A percentile compares a stretch with the other conserved stretches of the same genome.
Conservation (phyloP, 2,797 vertebrate species). For the Bradypodion pumilum region DNA sequence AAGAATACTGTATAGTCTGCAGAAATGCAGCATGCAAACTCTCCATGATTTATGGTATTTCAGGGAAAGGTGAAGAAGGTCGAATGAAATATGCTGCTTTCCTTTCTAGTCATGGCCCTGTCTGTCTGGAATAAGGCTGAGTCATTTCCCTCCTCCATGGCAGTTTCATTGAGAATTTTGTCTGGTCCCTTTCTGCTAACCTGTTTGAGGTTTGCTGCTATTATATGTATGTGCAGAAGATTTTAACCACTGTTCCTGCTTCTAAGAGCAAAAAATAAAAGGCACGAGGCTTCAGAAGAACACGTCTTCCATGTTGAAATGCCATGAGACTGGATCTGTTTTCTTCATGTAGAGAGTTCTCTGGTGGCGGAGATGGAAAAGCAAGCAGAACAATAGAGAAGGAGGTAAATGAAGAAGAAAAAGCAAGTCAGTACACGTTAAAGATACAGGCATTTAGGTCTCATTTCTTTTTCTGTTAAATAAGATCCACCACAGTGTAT, state of each 20-base stretch:
- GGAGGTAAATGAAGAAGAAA: background rate
- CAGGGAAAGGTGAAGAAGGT: background rate
- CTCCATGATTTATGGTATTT: background rate
- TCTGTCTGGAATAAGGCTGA: background rate
- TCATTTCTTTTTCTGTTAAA: background rate
- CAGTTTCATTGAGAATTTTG: background rate
- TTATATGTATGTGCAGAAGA: slow-evolving; percentile 6
- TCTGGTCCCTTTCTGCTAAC: slow-evolving; percentile 7
- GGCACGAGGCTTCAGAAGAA: background rate
- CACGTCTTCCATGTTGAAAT: background rate
- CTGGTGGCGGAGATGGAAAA: background rate
- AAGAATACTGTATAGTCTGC: background rate
- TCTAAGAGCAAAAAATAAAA: background rate
- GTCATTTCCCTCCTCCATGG: background rate
- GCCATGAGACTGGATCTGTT: background rate
- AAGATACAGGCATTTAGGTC: background rate
- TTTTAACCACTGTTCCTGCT: background rate
- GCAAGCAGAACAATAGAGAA: background rate
- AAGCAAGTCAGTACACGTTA: background rate
- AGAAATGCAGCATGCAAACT: background rate
- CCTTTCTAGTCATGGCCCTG: background rate
- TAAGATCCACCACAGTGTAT: background rate
- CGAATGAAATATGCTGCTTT: slow-evolving; percentile 15
- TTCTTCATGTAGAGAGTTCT: background rate
- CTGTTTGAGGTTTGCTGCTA: background rate